These are phyloP conservation scores for Microcebus lehilahytsara DNA, from an alignment of 2,113 vertebrate species.

Conservation along the genomic window DNA sequence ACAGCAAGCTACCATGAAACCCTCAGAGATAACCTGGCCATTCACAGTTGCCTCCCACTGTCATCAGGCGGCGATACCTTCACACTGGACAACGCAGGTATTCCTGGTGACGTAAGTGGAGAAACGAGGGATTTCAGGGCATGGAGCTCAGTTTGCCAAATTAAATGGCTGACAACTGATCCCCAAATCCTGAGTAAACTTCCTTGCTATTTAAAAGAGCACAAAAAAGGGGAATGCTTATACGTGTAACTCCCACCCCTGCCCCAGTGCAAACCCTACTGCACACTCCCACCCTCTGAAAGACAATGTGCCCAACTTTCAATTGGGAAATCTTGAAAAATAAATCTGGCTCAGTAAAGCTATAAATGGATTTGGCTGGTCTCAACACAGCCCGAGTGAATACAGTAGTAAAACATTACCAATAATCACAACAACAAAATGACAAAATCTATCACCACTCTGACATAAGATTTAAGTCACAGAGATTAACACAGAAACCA, in stretches of 20 bases:
- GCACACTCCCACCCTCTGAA: neutral
- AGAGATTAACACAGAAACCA: neutral
- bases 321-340: slow-evolving; percentile 69
- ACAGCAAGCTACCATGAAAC: too few relatives aligned
- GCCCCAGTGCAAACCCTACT: neutral
- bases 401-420: slow-evolving; percentile 56
- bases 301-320: slow-evolving; percentile 15
- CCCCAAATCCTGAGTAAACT: slow-evolving; percentile 76
- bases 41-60: slow-evolving; percentile 47
- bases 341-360: slow-evolving; percentile 51
- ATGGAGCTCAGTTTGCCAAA: slow-evolving; percentile 52
- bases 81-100: neutral
- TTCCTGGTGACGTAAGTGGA: neutral
- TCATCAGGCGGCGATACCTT: neutral
- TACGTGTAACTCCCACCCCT: neutral
- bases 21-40: neutral
- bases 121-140: slow-evolving; percentile 36
- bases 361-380: neutral
- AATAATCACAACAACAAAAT: slow-evolving; percentile 4
- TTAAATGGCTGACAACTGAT: slow-evolving; percentile 55
- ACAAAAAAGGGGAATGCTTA: slow-evolving; percentile 36
- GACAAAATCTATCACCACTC: neutral
- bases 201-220: slow-evolving; percentile 52
- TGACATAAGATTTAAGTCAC: neutral
- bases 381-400: slow-evolving; percentile 28